Conservation (phyloP, 2,113 vertebrate species). For the Centropus bengalensis region DNA sequence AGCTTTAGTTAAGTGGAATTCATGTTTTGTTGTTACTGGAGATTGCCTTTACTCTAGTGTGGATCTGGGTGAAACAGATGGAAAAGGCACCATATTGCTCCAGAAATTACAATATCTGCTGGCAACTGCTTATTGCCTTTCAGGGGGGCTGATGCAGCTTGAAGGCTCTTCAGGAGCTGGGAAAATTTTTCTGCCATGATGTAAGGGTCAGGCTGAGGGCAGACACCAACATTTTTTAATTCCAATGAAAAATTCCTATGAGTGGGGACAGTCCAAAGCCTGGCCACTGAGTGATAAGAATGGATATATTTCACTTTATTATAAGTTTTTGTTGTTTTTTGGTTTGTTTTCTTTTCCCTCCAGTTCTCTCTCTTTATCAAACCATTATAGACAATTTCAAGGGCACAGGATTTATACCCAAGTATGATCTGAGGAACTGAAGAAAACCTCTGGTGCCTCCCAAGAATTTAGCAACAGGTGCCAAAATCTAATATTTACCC, state of each 20-base stretch:
- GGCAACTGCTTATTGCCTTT: background rate
- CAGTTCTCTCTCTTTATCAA: background rate
- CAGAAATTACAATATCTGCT: background rate
- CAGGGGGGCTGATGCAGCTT: background rate
- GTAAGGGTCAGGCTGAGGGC: background rate
- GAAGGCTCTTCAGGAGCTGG: background rate
- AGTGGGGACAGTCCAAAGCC: background rate
- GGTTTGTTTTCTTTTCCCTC: background rate
- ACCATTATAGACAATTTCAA: background rate
- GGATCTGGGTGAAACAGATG: background rate
- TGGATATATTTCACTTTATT: background rate
- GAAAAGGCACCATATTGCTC: background rate
- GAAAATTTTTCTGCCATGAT: background rate
- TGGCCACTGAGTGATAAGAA: background rate
- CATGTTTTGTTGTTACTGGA: background rate
- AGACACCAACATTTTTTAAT: background rate
- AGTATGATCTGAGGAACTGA: background rate
- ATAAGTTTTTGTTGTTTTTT: too few relatives aligned
- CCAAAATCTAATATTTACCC: background rate
- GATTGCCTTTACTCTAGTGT: background rate
- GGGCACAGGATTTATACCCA: background rate
- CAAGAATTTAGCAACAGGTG: background rate
- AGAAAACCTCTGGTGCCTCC: background rate
- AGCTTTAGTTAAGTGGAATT: background rate
- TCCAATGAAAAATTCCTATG: background rate